phyloP scores from a whole-genome alignment of 2,797 vertebrate species.

The Poecilia wingei region DNA sequence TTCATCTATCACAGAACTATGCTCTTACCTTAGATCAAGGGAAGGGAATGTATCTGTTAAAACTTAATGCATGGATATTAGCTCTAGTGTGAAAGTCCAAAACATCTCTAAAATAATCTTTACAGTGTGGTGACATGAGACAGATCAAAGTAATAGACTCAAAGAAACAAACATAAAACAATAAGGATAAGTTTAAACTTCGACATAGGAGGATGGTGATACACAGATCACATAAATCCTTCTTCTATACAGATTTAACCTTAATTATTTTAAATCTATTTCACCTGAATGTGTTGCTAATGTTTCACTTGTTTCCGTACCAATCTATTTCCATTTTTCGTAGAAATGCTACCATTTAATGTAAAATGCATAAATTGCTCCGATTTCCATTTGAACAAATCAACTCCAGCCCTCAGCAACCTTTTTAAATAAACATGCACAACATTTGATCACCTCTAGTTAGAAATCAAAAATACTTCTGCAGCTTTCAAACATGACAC shows the following conservation, averaged over 20 bases:
- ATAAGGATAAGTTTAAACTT: not conserved
- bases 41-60: not conserved
- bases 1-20: not conserved
- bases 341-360: not conserved
- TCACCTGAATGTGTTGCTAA: not conserved
- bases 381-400: not conserved
- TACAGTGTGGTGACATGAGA: not conserved
- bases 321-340: not conserved
- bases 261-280: not conserved
- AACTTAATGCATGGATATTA: not conserved
- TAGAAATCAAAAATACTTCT: not conserved
- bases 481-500: not conserved
- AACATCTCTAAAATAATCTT: not conserved
- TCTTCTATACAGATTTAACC: not conserved
- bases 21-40: not conserved
- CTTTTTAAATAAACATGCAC: not conserved
- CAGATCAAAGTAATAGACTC: not conserved
- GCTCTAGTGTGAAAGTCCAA: not conserved
- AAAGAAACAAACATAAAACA: not conserved
- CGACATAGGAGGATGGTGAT: not conserved
- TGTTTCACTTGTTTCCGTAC: not conserved
- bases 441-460: not conserved
- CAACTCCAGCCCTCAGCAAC: not conserved
- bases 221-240: not conserved
- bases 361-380: not conserved